Evolutionary conservation across 2,113 vertebrate species (phyloP).

Genomic region (Melanostigma gelatinosum): DNA sequence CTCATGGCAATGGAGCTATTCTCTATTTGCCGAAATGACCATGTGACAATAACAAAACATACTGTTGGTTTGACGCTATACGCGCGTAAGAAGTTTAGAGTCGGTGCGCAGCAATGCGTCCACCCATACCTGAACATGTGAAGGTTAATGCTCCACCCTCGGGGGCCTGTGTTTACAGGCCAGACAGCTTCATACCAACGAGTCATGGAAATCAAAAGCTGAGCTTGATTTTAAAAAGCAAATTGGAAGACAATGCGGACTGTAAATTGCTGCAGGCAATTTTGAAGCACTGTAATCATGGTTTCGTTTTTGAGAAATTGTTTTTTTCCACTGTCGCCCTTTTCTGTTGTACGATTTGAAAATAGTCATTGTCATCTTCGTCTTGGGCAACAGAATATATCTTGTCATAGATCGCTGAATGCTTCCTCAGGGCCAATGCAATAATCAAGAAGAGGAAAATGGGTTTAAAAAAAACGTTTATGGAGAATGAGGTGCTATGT

Average conservation of each 20-base stretch:
- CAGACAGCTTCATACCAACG: not conserved
- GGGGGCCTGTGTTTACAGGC: conserved; percentile 15
- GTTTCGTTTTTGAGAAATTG: conserved; percentile 41
- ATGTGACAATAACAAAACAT: not conserved
- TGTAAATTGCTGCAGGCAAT: conserved; percentile 50
- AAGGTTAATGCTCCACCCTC: not conserved
- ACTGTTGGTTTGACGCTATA: not conserved
- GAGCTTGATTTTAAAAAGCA: conserved; percentile 54
- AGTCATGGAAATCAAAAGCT: conserved; percentile 52
- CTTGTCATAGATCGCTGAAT: conserved; percentile 36
- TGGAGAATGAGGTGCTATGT: not conserved
- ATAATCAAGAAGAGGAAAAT: conserved; percentile 54
- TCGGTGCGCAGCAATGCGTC: not conserved
- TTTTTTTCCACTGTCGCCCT: conserved; percentile 38
- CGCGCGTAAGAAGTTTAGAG: not conserved
- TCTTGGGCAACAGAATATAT: conserved; percentile 28
- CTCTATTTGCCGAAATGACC: not conserved
- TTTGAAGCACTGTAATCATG: conserved; percentile 54
- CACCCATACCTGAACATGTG: not conserved
- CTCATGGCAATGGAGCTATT: not conserved
- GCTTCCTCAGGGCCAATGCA: conserved; percentile 41
- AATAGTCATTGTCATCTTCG: conserved; percentile 54
- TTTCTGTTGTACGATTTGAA: conserved; percentile 36
- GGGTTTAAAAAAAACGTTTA: not conserved
- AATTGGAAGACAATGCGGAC: conserved; percentile 43